Conservation (phyloP, 2,113 vertebrate species). For the Mesocricetus auratus region DNA sequence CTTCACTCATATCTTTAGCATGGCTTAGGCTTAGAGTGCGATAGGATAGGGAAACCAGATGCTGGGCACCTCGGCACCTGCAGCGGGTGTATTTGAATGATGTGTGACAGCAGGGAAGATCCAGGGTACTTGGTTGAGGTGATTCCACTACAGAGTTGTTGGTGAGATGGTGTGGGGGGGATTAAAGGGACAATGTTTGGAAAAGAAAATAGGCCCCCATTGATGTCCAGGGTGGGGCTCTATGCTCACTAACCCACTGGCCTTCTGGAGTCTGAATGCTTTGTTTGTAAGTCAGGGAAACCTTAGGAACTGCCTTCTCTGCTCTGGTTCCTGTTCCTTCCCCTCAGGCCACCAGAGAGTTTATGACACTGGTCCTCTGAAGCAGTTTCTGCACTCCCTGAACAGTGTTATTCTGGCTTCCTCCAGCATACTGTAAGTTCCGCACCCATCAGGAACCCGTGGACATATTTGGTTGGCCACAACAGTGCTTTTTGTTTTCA, state of each 20-base stretch:
- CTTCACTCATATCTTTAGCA: background rate
- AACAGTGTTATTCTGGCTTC: background rate
- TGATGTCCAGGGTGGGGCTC: background rate
- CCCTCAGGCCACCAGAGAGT: background rate
- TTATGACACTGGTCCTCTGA: background rate
- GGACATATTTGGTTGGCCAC: background rate
- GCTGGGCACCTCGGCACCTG: background rate
- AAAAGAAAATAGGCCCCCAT: background rate
- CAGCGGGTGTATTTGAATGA: accelerated
- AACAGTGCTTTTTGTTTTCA: slow-evolving; percentile 35
- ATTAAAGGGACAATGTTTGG: background rate
- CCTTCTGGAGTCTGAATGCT: slow-evolving; percentile 26
- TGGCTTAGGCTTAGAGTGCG: background rate
- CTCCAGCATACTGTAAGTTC: background rate
- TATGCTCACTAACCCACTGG: background rate
- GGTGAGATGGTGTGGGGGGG: background rate
- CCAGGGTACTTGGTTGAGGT: background rate
- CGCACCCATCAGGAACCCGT: background rate
- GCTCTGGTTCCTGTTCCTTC: background rate
- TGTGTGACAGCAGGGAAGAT: background rate
- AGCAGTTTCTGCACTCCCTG: background rate
- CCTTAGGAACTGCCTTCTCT: slow-evolving; percentile 13
- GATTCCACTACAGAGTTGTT: background rate
- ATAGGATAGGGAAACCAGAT: background rate
- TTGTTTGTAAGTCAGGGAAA: background rate